phyloP scores from a whole-genome alignment of 92 coral and sea anemone species.

The Actinostola sp. region DNA sequence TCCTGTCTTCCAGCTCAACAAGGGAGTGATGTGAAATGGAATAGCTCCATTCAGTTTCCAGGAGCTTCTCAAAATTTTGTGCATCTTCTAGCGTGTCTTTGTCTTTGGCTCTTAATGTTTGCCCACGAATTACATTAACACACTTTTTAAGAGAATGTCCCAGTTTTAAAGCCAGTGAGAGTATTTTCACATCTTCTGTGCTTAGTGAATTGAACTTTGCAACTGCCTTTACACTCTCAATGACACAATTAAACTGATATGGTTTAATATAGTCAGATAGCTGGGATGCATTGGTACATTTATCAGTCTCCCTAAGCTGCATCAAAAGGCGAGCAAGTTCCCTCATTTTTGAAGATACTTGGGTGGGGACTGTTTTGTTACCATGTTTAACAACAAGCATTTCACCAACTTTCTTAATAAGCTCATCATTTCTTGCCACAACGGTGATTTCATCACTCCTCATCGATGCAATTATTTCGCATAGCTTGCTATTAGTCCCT shows the following conservation, averaged over 20 bases:
- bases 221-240: conserved; percentile 26
- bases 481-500: too few species aligned
- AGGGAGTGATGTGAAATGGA: conserved; percentile 24
- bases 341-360: conserved; percentile 45
- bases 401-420: too few species aligned
- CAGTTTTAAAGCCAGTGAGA: conserved; percentile 27
- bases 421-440: too few species aligned
- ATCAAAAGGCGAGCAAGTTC: conserved; percentile 40
- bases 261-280: conserved; percentile 40
- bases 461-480: too few species aligned
- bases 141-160: conserved; percentile 40
- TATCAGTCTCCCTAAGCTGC: conserved; percentile 16
- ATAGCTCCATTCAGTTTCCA: conserved; percentile 37
- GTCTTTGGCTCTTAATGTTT: conserved; percentile 31
- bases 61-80: conserved; percentile 25
- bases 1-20: conserved; percentile 3
- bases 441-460: too few species aligned
- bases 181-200: conserved; percentile 22
- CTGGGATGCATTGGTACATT: conserved; percentile 23
- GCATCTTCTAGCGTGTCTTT: conserved; percentile 19
- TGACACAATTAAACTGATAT: conserved; percentile 31
- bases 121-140: conserved; percentile 15
- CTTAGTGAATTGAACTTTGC: too few species aligned
- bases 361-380: not conserved
- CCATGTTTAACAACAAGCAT: too few species aligned